Evolutionary conservation across 2,888 invertebrate species (phyloP), one percentile per base, ranked within the genome.

Genomic region (Metalampra italica): DNA sequence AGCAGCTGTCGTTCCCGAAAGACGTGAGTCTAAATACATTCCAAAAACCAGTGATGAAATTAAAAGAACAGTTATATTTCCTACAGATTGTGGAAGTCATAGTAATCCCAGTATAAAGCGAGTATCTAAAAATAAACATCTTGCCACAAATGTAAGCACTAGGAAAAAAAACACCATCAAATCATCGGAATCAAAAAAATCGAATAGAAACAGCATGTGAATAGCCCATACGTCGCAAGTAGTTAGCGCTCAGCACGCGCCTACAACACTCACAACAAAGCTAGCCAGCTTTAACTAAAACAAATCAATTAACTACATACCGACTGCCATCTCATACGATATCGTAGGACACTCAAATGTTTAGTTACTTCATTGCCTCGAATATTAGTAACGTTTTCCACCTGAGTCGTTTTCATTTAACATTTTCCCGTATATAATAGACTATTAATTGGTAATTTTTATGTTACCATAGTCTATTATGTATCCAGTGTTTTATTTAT

Each of bases 371-470:
- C 57, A 53, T 52, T 50, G 65, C 66, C 64, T 60, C 66, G 59
- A 68, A 73, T 78, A 77, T 79, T 77, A 62, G 86, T 78, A 73
- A 80, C 86, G 86, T 87, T 85, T 86, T 82, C 87, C 79, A 65
- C 71, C 68, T 71, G 59, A 51, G 62, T 62, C 57, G 66, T 74
- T 69, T 70, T 67, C 58, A 61, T 62, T 59, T 80, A 77, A 80
- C 70, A 52, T 39, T 22, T 51, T 48, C 61, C n/a, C 49, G 56
- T 68, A 59, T 69, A 65, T 71, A 65, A 75, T 71, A 70, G 77
- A 79, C 72, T 75, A 72, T 72, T 30, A 8, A 8, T 15, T 3
- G 22, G 22, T 22, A 22, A 22, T 13, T 38, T 38, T n/a, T 38
- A 13, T n/a, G 8, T 8, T 38, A 29, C 14, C 12, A 5, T 71